Evolutionary conservation across 1,140 invertebrate genomes (phyloP).

Genomic region (Prorops nasuta): DNA sequence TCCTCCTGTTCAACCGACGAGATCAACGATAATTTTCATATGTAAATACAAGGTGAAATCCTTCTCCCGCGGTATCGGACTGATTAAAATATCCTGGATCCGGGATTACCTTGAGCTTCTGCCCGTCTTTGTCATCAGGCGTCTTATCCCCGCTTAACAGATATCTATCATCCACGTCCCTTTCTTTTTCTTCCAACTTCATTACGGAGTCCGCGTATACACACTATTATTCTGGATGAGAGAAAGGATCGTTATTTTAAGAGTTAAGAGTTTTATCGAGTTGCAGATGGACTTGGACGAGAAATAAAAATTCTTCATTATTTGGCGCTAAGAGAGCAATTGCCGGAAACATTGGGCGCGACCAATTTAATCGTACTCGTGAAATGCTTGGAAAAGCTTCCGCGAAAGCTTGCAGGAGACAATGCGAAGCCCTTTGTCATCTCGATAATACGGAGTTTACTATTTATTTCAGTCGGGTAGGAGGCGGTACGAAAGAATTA

Average conservation of each 20-base stretch:
- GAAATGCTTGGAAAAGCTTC: too few species aligned
- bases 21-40: conserved; percentile 40
- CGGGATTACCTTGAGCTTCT: conserved; percentile 25
- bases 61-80: conserved; percentile 24
- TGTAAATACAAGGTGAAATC: conserved; percentile 34
- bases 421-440: background rate
- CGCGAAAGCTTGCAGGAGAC: too few species aligned
- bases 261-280: too few species aligned
- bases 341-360: too few species aligned
- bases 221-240: too few species aligned
- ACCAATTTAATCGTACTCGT: too few species aligned
- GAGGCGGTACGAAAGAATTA: background rate
- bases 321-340: too few species aligned
- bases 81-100: conserved; percentile 33
- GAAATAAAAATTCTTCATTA: too few species aligned
- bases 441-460: background rate
- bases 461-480: background rate
- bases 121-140: conserved; percentile 15
- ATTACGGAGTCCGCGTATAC: background rate
- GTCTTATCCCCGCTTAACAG: conserved; percentile 28
- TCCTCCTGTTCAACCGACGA: too few species aligned
- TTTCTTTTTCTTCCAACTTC: background rate
- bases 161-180: background rate
- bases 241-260: too few species aligned
- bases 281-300: too few species aligned